Evolutionary conservation across 2,113 vertebrate genomes (phyloP).

Genomic region (Merops nubicus): DNA sequence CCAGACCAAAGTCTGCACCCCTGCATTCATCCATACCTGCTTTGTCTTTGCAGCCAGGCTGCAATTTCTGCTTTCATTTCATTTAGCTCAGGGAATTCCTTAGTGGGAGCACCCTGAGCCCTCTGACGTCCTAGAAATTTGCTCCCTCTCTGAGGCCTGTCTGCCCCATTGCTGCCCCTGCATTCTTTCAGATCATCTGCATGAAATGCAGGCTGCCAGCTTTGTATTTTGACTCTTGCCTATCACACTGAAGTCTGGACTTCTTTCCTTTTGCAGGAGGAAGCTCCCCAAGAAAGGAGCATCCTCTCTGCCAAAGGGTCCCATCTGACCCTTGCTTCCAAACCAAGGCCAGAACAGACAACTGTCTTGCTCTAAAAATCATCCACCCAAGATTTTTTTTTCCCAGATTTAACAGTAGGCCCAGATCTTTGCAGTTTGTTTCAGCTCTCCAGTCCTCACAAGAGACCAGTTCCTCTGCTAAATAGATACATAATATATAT

Average conservation of each 20-base stretch:
- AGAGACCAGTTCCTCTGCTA: neutral
- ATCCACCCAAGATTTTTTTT: rapidly evolving
- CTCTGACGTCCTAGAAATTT: neutral
- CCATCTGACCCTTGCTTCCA: neutral
- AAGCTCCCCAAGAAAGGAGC: neutral
- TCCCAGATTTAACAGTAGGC: neutral
- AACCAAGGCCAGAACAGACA: neutral
- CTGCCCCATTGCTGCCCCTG: neutral
- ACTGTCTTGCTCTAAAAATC: neutral
- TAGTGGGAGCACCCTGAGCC: neutral
- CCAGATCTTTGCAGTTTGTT: neutral
- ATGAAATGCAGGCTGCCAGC: neutral
- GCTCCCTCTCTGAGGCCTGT: neutral
- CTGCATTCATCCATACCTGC: neutral
- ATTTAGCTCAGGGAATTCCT: neutral
- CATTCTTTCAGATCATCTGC: neutral
- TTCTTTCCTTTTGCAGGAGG: neutral
- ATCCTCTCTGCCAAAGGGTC: neutral
- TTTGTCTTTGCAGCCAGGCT: neutral
- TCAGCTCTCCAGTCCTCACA: neutral
- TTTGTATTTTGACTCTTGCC: neutral
- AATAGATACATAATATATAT: neutral
- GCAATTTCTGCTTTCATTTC: neutral
- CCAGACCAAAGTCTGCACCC: neutral
- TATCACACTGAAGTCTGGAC: neutral